Conservation (phyloP, 2,797 vertebrate genomes). For the Hirundo rustica region DNA sequence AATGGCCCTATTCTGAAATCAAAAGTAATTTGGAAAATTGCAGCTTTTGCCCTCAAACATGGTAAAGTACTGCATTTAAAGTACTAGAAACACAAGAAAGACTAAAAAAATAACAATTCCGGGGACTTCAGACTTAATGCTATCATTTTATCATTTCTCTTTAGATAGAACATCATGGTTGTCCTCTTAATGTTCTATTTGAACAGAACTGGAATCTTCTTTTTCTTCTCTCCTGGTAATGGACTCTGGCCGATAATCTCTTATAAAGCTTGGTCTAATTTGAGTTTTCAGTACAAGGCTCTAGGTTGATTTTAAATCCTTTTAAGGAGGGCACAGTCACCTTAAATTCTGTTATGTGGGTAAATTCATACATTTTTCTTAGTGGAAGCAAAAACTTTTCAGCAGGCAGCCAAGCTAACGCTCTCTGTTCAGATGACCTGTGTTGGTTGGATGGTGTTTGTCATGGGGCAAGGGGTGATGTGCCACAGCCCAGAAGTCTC, state of each 20-base stretch:
- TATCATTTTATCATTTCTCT: neutral
- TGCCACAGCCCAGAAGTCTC: neutral
- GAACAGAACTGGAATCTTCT: neutral
- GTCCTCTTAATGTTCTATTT: neutral
- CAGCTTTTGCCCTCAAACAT: neutral
- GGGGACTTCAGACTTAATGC: neutral
- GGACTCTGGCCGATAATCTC: neutral
- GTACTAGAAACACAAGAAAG: neutral
- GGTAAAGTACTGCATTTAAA: neutral
- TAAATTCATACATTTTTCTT: neutral
- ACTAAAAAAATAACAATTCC: neutral
- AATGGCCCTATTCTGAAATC: neutral
- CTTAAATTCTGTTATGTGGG: neutral
- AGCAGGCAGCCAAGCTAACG: neutral
- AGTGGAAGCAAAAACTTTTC: neutral
- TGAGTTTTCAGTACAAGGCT: neutral
- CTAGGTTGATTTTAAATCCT: neutral
- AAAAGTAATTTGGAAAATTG: neutral
- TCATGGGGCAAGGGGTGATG: neutral
- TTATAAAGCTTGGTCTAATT: neutral
- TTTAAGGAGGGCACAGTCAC: neutral
- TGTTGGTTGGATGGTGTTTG: neutral
- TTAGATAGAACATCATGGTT: neutral
- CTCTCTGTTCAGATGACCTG: neutral
- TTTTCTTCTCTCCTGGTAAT: neutral